Evolutionary conservation across 1,140 invertebrate genomes (phyloP), one percentile per base, ranked within the genome.

Genomic region (Daktulosphaira vitifoliae): DNA sequence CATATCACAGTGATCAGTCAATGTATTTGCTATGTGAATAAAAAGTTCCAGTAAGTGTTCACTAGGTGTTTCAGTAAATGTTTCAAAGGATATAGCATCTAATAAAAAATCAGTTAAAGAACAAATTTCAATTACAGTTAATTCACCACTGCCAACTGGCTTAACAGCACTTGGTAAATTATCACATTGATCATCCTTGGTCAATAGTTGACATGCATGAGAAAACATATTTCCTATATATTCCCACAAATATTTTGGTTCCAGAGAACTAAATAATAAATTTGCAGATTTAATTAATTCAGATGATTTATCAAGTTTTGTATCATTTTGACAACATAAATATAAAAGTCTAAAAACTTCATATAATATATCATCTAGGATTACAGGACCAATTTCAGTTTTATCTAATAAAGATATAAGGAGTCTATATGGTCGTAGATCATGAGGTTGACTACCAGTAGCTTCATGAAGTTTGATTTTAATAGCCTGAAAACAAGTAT

Each of bases 351-450:
- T 74, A 74, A 95, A 89, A 53, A 95, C 84, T 73, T 94, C 88
- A 67, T 88, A 82, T 7, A 95, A 78, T 65, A 93, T 86, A 74
- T 87, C 85, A 71, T 94, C 90, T 52, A 95, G 74, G 68, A 96
- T 90, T 9, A 85, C 81, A 49, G 84, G 83, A 11, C 90, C 89
- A 64, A 96, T 89, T 75, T 95, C 91, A 39, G 86, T 84, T 74
- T 93, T 90, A 73, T 96, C 92, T 22, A 96, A 76, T 29, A 96
- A 77, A 38, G 90, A 92, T 7, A 92, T 84, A 65, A 96, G 77
- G 53, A 96, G 83, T 68, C 89, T 80, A 73, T 92, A 96, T 5
- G 90, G 87, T 72, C 84, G 85, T 23, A 92, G 75, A 73, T 89
- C 86, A 65, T 82, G 78, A 13, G 80, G 80, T 65, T 76, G 76